Conservation (phyloP, 2,113 vertebrate genomes). For the Eleginops maclovinus region DNA sequence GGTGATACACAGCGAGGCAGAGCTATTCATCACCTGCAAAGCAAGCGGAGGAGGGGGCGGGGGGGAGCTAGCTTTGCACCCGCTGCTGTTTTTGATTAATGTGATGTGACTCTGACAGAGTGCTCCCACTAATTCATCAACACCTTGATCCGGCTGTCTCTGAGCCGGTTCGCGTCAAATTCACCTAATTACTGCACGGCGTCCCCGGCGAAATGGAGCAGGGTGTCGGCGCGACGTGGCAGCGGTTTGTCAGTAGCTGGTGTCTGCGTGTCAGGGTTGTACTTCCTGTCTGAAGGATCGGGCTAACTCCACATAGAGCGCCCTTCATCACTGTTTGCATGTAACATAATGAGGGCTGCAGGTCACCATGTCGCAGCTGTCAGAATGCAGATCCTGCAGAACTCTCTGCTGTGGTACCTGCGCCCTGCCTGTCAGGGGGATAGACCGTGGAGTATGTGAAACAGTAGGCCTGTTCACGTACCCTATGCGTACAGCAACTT, state of each 20-base stretch:
- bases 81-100: conserved; percentile 86
- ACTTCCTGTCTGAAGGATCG: conserved; percentile 67
- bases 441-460: background rate
- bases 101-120: conserved; percentile 82
- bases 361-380: conserved; percentile 67
- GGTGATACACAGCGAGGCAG: conserved; percentile 68
- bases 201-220: conserved; percentile 77
- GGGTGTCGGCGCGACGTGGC: conserved; percentile 60
- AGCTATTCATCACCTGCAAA: conserved; percentile 79
- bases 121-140: conserved; percentile 87
- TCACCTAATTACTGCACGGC: conserved; percentile 85
- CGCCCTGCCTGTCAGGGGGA: background rate
- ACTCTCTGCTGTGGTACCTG: conserved; percentile 12
- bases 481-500: background rate
- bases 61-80: conserved; percentile 71
- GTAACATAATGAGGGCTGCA: conserved; percentile 71
- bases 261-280: conserved; percentile 72
- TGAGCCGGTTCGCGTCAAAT: conserved; percentile 77
- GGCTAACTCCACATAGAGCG: conserved; percentile 49
- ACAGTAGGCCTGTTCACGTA: background rate
- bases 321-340: conserved; percentile 76
- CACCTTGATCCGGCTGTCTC: conserved; percentile 79
- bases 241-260: conserved; percentile 71
- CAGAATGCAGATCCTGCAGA: conserved; percentile 25
- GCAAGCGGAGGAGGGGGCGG: conserved; percentile 9